phyloP scores from a whole-genome alignment of 2,113 vertebrate species.

The Crotalus helleri region DNA sequence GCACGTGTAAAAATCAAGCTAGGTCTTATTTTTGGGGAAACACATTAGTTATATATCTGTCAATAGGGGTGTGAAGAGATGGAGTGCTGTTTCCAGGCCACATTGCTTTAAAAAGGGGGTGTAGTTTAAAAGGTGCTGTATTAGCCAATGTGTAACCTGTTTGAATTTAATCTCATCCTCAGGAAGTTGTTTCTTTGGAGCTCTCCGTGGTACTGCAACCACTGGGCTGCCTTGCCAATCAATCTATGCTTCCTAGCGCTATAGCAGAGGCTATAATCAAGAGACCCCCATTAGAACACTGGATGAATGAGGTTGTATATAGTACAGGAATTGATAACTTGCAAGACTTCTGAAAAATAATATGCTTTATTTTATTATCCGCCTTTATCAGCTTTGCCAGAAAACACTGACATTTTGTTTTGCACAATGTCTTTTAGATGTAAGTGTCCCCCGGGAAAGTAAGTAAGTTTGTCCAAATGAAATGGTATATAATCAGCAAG shows the following conservation, averaged over 20 bases:
- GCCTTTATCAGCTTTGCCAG: conserved; percentile 6
- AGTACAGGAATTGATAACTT: background rate
- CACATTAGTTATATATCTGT: background rate
- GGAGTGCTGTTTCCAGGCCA: background rate
- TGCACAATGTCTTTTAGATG: conserved; percentile 17
- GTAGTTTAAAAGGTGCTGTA: background rate
- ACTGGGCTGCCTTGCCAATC: background rate
- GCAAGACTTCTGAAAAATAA: background rate
- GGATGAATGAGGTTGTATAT: background rate
- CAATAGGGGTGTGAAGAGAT: background rate
- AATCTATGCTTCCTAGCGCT: background rate
- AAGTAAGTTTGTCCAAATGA: conserved; percentile 34
- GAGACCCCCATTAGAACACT: too few species aligned
- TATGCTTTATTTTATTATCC: background rate
- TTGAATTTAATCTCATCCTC: background rate
- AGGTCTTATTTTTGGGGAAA: too few species aligned
- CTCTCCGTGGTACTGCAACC: background rate
- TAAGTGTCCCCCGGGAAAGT: conserved; percentile 39
- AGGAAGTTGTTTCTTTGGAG: background rate
- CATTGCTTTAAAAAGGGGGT: background rate
- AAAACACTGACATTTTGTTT: background rate
- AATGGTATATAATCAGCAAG: conserved; percentile 62
- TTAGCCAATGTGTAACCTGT: background rate
- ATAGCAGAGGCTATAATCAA: background rate
- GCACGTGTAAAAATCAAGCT: too few species aligned